phyloP scores from a whole-genome alignment of 2,113 vertebrate genomes.

The Bolborhynchus lineola region DNA sequence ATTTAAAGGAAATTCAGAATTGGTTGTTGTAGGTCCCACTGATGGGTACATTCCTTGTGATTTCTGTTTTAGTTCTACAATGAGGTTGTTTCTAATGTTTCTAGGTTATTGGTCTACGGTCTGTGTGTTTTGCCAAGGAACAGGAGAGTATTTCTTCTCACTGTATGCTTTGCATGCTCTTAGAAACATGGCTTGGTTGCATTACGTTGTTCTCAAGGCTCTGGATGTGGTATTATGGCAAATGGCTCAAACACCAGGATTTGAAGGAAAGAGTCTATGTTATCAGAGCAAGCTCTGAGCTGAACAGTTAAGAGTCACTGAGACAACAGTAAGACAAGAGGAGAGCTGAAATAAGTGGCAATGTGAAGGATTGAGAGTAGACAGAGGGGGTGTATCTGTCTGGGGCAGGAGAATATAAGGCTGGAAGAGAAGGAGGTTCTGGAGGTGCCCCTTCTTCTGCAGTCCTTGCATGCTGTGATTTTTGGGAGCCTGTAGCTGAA shows the following conservation, averaged over 20 bases:
- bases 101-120: background rate
- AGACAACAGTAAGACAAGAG: background rate
- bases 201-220: background rate
- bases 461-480: background rate
- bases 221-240: fast-evolving
- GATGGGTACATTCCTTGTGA: background rate
- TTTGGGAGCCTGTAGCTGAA: background rate
- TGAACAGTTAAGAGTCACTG: background rate
- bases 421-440: fast-evolving
- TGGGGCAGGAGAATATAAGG: background rate
- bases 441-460: fast-evolving
- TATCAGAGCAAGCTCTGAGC: background rate
- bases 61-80: background rate
- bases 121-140: background rate
- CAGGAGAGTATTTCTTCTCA: background rate
- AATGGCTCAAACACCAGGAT: background rate
- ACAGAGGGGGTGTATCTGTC: background rate
- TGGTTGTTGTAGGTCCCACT: background rate
- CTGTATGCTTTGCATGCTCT: background rate
- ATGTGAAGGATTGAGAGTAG: background rate
- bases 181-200: background rate
- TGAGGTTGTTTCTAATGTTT: background rate
- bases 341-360: background rate
- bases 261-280: background rate
- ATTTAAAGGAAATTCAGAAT: background rate